Base-by-base conservation (phyloP, 2,797 vertebrate genomes). In the Phrynocephalus guinanensis region DNA sequence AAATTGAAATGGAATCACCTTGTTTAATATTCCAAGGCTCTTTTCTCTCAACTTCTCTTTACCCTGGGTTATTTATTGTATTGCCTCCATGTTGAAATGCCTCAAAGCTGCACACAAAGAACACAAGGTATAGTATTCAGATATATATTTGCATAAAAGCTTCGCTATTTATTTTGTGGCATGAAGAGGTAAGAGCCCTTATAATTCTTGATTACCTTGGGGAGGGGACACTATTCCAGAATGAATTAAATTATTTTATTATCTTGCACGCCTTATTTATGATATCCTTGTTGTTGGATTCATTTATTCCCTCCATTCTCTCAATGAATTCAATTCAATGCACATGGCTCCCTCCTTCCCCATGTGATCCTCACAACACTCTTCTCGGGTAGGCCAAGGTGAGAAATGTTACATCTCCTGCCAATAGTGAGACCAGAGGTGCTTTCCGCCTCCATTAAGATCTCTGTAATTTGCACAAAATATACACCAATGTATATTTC, bases 131-230 rank as follows among this genome's bases (percentile, higher is more conserved):
- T 66, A 89, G 88, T 85, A 18, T 79, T 83, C 68, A 87, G 70
- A 93, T 86, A 85, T 90, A 71, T 9, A 86, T 82, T 66, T 85
- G 3, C 84, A 91, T 91, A 48, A 92, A 91, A 50, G 50, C 15
- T 0, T 80, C 2, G 0, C 38, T 24, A 83, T 89, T 92, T 79
- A 90, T 93, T 92, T 88, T 82, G 88, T 89, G 88, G 10, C 71
- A 30, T 5, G 7, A 81, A 30, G 70, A 85, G 76, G 76, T 87
- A 18, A 67, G 67, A 50, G 13, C 33, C 71, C 30, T 2, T 48
- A 89, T 11, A 60, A 26, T 87, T 38, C 83, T 79, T 90, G 72
- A 85, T 86, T 76, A 93, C 66, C 60, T 63, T 48, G 22, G 90
- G 79, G 67, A 71, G 44, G 28, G 5, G 76, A 79, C 68, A 91